Evolutionary conservation across 2,888 invertebrate genomes (phyloP).

Genomic region (Phengaris alcon): DNA sequence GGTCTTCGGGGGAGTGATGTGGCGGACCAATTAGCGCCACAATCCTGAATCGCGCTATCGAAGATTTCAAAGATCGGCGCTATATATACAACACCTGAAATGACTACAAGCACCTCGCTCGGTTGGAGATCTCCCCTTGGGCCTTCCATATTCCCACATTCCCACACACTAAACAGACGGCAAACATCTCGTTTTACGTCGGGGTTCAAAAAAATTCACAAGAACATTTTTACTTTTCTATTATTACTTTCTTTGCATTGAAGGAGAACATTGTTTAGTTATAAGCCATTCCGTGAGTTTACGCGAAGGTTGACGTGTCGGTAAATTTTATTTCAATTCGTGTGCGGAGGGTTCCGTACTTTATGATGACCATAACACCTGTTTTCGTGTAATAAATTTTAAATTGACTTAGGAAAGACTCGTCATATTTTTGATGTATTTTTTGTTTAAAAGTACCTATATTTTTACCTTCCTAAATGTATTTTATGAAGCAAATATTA

Average conservation of each 20-base stretch:
- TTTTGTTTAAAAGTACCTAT: constrained; percentile 34
- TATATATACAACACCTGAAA: no score
- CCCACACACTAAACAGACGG: no score
- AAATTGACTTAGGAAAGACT: constrained; percentile 42
- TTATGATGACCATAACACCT: constrained; percentile 43
- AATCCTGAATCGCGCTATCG: no score
- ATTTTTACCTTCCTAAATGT: constrained; percentile 21
- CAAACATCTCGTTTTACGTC: no score
- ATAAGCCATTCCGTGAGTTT: constrained; percentile 41
- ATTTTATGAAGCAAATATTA: not conserved
- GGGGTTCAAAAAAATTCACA: no score
- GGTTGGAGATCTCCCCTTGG: no score
- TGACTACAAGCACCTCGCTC: no score
- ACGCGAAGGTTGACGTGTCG: constrained; percentile 44
- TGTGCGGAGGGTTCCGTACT: constrained; percentile 43
- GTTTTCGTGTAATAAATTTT: constrained; percentile 43
- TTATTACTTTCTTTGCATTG: not conserved
- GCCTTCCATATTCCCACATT: no score
- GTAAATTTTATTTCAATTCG: constrained; percentile 56
- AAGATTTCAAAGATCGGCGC: no score
- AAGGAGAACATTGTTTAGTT: constrained; percentile 51
- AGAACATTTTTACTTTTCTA: no score
- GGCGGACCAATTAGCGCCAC: no score
- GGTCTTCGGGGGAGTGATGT: no score
- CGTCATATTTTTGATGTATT: constrained; percentile 35